Evolutionary conservation across 2,888 invertebrate genomes (phyloP).

Genomic region (Colostygia pectinataria): DNA sequence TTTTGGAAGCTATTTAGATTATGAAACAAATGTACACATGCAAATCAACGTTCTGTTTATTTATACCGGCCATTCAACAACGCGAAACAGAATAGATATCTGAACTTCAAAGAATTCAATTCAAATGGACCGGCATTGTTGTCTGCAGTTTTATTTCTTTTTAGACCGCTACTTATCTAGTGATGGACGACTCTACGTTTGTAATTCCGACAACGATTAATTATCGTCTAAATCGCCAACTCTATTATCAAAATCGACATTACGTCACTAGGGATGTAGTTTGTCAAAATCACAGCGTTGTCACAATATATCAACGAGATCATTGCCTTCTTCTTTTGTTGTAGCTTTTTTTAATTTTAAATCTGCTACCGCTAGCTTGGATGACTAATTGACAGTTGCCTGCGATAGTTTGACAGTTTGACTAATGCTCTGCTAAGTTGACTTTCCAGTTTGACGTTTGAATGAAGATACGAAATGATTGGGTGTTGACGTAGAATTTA

Average conservation of each 20-base stretch:
- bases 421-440: conserved; percentile 71
- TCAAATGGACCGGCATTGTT: conserved; percentile 75
- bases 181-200: conserved; percentile 56
- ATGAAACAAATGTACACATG: conserved; percentile 35
- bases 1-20: conserved; percentile 34
- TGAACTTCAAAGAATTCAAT: conserved; percentile 68
- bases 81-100: conserved; percentile 50
- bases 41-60: conserved; percentile 32
- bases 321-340: conserved; percentile 45
- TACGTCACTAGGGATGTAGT: conserved; percentile 60
- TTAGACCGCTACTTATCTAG: conserved; percentile 57
- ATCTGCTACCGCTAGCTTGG: conserved; percentile 65
- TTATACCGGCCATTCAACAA: conserved; percentile 46
- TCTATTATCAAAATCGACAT: conserved; percentile 66
- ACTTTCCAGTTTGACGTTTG: conserved; percentile 56
- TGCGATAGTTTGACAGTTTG: conserved; percentile 72
- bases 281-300: conserved; percentile 63
- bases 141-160: conserved; percentile 72
- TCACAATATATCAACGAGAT: conserved; percentile 59
- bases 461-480: conserved; percentile 57
- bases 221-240: conserved; percentile 64
- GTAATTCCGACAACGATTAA: conserved; percentile 64
- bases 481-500: conserved; percentile 54
- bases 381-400: conserved; percentile 72
- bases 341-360: conserved; percentile 30